Base-by-base conservation (phyloP, 2,113 vertebrate species). In the Paracanthobrama guichenoti region DNA sequence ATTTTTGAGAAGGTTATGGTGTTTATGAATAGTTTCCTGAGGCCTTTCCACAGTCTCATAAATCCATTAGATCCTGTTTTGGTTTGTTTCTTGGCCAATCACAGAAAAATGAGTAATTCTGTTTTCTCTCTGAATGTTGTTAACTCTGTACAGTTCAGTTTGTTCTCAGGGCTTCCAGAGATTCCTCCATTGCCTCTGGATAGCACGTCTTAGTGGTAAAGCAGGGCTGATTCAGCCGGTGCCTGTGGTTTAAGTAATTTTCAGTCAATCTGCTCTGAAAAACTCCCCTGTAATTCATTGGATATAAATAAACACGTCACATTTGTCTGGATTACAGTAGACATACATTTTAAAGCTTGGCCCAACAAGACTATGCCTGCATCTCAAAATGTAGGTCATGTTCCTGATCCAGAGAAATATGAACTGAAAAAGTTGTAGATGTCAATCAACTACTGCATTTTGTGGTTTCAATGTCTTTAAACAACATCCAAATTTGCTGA, bases 251-350 rank as follows among this genome's bases (percentile, higher is more conserved):
- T 85, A 14, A 82, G 69, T 69, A 48, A 74, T 85, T 83, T 81
- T 72, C 57, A 81, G 76, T 79, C 69, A 83, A 77, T 84, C 55
- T 67, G 73, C 66, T 59, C 71, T 53, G 67, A 85, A 85, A 69
- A 75, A 75, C 79, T 82, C 50, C 76, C 82, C 86, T 85, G 77
- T 85, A 87, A 84, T 89, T 84, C 64, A 31, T 18, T 22, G n/a
- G 74, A 82, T 86, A 86, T 85, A 87, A 89, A 89, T 86, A 87
- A 83, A 86, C 48, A 10, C 55, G 46, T 81, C 16, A 78, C 31
- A 82, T 78, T 72, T 55, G 73, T 78, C 73, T 82, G 82, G 81
- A 75, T 64, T 79, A 74, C 55, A 62, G 44, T 6, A 66, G 76
- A 57, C 50, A 4, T n/a, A 11, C 16, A 80, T 39, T 71, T 50